Base-by-base conservation (phyloP, 1,140 invertebrate genomes). In the Panagrolaimus sp. region DNA sequence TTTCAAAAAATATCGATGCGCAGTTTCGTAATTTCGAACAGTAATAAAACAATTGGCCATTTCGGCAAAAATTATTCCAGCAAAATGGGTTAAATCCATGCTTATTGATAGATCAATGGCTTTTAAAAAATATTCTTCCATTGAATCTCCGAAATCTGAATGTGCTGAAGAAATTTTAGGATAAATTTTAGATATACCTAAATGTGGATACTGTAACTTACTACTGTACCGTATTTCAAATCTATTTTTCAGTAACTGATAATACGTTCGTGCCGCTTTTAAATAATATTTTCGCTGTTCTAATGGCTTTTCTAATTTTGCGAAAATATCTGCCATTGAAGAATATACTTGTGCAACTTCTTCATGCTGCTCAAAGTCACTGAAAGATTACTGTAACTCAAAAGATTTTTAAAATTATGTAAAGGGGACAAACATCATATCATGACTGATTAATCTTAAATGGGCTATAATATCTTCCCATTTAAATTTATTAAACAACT, bases 401-500 rank as follows among this genome's bases (percentile, higher is more conserved):
- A 26, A 21, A 58, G 15, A 26, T 21, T 58, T 26, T n/a, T 21
- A 58, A 58, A 58, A 14, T 15, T 28, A 2, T n/a, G n/a, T n/a
- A n/a, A n/a, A n/a, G n/a, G 10, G 28, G 17, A 58, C 52, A 26
- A 12, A 58, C 52, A 58, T 58, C 52, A 58, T 58, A 21, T 58
- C 52, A 58, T 58, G 52, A 4, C 21, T 26, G 17, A 58, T 58
- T 21, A 58, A 10, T n/a, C 52, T 58, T 28, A 58, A 58, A 58
- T 58, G 52, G 14, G 21, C 52, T 10, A 58, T 21, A 58, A 58
- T 58, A 24, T 58, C 52, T 28, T 58, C 21, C 52, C 52, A 58
- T 58, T 58, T 58, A 28, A 58, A 58, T 28, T 58, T 21, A 10
- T 58, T 58, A 28, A 58, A 58, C 17, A 58, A 26, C 17, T 58